These are phyloP conservation scores for Hanleya hanleyi DNA, from an alignment of 2,888 invertebrate genomes.

Conservation along the genomic window DNA sequence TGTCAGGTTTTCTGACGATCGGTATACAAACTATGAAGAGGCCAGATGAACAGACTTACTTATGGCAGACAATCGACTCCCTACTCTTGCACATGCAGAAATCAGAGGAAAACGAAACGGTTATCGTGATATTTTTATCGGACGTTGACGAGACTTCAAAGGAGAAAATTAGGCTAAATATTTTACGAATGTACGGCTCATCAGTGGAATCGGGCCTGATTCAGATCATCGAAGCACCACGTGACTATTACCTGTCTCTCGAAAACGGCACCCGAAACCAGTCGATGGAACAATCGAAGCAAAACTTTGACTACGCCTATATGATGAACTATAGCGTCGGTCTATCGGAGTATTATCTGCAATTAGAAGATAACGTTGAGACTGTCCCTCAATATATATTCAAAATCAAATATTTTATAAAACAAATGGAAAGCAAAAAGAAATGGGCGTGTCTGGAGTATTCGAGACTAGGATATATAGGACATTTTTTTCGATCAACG, in stretches of 20 bases:
- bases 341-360: slow-evolving; percentile 68
- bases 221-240: slow-evolving; percentile 63
- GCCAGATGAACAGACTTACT: slow-evolving; percentile 58
- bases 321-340: slow-evolving; percentile 64
- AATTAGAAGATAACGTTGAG: slow-evolving; percentile 73
- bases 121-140: slow-evolving; percentile 71
- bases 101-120: slow-evolving; percentile 57
- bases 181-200: not conserved
- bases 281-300: slow-evolving; percentile 72
- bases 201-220: slow-evolving; percentile 54
- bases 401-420: slow-evolving; percentile 66
- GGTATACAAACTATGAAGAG: slow-evolving; percentile 73
- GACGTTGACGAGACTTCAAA: slow-evolving; percentile 47
- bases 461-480: slow-evolving; percentile 54
- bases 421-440: slow-evolving; percentile 33
- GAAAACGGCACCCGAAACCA: slow-evolving; percentile 56
- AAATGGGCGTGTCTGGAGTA: slow-evolving; percentile 52
- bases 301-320: slow-evolving; percentile 73
- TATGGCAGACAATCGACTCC: slow-evolving; percentile 70
- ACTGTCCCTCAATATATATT: slow-evolving; percentile 62
- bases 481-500: slow-evolving; percentile 47
- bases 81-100: slow-evolving; percentile 64
- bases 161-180: not conserved
- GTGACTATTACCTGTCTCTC: slow-evolving; percentile 54
- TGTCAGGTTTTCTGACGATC: slow-evolving; percentile 72